These are phyloP conservation scores for Rhinoptilus africanus DNA, from an alignment of 2,113 vertebrate genomes.

Conservation along the genomic window DNA sequence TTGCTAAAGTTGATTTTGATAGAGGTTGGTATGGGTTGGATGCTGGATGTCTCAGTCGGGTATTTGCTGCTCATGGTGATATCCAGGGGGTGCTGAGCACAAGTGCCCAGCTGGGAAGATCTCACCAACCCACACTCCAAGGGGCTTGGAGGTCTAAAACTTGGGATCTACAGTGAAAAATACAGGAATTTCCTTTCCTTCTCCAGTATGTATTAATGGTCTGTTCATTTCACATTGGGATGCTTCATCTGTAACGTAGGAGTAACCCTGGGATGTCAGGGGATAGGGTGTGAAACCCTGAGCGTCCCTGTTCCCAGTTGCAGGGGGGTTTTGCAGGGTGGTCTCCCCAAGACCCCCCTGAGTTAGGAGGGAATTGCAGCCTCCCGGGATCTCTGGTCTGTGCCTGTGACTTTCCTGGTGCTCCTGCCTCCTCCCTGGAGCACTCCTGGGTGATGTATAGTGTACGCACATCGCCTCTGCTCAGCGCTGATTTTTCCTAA, in stretches of 20 bases:
- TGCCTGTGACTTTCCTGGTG: neutral
- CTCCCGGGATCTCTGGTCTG: neutral
- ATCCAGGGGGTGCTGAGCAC: neutral
- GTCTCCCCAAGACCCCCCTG: neutral
- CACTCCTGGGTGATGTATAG: fast-evolving
- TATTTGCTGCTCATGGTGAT: fast-evolving
- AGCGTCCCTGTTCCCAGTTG: neutral
- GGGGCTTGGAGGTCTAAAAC: neutral
- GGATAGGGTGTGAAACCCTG: neutral
- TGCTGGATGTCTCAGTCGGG: neutral
- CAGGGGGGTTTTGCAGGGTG: neutral
- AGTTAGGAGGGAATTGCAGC: neutral
- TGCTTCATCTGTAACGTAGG: neutral
- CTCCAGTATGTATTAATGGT: neutral
- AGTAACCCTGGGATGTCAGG: neutral
- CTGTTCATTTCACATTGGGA: neutral
- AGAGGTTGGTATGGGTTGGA: no score
- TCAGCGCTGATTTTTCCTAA: neutral
- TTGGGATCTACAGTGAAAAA: neutral
- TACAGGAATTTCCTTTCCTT: neutral
- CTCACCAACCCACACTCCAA: fast-evolving
- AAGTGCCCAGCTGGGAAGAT: no score
- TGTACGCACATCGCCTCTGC: fast-evolving
- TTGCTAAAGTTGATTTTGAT: neutral
- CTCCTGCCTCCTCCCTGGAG: neutral